These are phyloP conservation scores for Poeciliopsis gracilis DNA, from an alignment of 2,797 vertebrate species.

Conservation along the genomic window DNA sequence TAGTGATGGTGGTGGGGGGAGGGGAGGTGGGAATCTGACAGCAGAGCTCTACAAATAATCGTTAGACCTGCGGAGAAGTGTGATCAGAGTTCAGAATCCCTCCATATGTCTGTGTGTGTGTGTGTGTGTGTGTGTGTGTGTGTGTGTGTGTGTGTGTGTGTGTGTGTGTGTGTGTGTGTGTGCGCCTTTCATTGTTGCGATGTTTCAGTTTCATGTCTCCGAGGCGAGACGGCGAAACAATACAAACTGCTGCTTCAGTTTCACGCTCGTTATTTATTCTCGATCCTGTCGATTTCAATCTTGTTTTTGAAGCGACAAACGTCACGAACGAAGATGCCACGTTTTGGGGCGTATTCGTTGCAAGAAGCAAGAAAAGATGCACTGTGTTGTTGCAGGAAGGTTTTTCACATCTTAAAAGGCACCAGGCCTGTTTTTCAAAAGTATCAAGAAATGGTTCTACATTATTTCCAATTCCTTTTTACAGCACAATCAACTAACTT, in stretches of 20 bases:
- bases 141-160: conserved; percentile 33
- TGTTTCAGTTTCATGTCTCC: conserved; percentile 31
- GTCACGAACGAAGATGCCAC: neutral
- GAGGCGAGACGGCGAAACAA: neutral
- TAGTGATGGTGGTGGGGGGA: conserved; percentile 64
- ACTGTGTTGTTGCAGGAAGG: conserved; percentile 34
- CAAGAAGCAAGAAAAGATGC: conserved; percentile 38
- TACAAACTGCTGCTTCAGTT: conserved; percentile 7
- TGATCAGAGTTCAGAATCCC: conserved; percentile 73
- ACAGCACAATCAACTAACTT: no score
- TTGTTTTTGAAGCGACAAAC: conserved; percentile 10
- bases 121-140: conserved; percentile 22
- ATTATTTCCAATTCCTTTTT: neutral
- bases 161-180: conserved; percentile 22
- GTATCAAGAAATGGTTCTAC: conserved; percentile 9
- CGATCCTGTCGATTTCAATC: conserved; percentile 14
- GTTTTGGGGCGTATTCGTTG: neutral
- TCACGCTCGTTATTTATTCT: conserved; percentile 60
- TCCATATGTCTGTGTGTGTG: conserved; percentile 24
- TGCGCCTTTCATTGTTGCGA: conserved; percentile 32
- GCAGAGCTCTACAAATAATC: conserved; percentile 67
- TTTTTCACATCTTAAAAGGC: conserved; percentile 12
- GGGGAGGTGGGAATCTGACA: conserved; percentile 43
- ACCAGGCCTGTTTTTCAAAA: neutral
- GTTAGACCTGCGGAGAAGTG: conserved; percentile 61